Conservation (phyloP, 2,113 vertebrate genomes). For the Phalacrocorax brasilianus region DNA sequence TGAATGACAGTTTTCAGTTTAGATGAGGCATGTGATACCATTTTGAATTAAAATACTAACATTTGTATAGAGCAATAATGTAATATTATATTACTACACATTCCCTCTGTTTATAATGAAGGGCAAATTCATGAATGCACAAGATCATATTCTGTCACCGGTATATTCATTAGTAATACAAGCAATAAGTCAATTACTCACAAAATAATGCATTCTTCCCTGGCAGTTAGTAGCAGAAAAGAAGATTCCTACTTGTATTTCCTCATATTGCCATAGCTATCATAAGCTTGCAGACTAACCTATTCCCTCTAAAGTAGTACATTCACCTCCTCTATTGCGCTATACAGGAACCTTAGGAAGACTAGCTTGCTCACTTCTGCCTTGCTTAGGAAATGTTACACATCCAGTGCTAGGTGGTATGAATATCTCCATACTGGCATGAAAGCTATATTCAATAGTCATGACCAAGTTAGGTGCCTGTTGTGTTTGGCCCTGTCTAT, state of each 20-base stretch:
- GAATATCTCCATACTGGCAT: background rate
- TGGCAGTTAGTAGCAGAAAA: background rate
- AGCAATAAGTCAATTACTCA: background rate
- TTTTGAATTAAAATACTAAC: background rate
- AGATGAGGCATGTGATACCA: background rate
- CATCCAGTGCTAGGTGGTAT: background rate
- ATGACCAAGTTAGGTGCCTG: background rate
- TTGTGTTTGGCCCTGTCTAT: background rate
- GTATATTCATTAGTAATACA: background rate
- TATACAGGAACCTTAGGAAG: background rate
- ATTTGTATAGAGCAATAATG: background rate
- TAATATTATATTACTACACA: background rate
- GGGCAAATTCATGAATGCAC: background rate
- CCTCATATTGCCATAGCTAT: background rate
- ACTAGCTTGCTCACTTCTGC: background rate
- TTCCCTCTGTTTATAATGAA: constrained; percentile 16
- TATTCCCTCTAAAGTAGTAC: background rate
- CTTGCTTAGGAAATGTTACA: background rate
- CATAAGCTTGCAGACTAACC: background rate
- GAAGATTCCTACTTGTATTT: background rate
- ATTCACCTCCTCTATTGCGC: background rate
- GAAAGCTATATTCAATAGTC: background rate
- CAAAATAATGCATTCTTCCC: background rate
- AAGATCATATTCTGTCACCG: background rate
- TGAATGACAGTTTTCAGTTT: background rate